phyloP scores from a whole-genome alignment of 2,888 invertebrate genomes.

The Drosophila recens region DNA sequence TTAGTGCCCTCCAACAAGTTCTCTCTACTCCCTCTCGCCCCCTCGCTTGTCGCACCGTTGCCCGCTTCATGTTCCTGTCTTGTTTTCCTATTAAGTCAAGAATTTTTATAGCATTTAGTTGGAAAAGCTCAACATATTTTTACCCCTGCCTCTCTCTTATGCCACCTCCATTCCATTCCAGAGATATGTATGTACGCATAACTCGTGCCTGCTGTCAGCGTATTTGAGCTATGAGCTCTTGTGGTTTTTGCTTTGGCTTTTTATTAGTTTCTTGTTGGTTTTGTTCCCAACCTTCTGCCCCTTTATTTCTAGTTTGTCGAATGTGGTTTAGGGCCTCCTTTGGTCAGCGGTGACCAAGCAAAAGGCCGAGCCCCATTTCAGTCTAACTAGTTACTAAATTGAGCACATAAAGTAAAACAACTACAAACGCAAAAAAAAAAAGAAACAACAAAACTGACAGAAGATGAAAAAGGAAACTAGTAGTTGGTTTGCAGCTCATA shows the following conservation, averaged over 20 bases:
- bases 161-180: neutral
- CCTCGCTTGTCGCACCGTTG: constrained; percentile 14
- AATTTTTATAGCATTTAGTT: constrained; percentile 81
- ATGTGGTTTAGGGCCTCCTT: constrained; percentile 55
- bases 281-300: constrained; percentile 15
- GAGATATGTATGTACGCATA: constrained; percentile 68
- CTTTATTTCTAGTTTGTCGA: constrained; percentile 35
- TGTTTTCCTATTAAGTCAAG: constrained; percentile 81
- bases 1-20: constrained; percentile 69
- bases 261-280: constrained; percentile 75
- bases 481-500: constrained; percentile 61
- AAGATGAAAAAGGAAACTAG: constrained; percentile 52
- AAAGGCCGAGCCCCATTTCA: constrained; percentile 52
- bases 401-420: constrained; percentile 77
- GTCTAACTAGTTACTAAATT: constrained; percentile 78
- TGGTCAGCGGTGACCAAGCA: constrained; percentile 48
- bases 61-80: constrained; percentile 66
- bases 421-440: constrained; percentile 36
- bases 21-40: constrained; percentile 5
- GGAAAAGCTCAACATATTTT: constrained; percentile 78
- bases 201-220: constrained; percentile 80
- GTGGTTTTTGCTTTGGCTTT: constrained; percentile 73
- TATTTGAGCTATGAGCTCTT: constrained; percentile 78
- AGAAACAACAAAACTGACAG: constrained; percentile 27
- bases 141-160: constrained; percentile 12